Evolutionary conservation across 2,888 invertebrate species (phyloP).

Genomic region (Hypolimnas misippus): DNA sequence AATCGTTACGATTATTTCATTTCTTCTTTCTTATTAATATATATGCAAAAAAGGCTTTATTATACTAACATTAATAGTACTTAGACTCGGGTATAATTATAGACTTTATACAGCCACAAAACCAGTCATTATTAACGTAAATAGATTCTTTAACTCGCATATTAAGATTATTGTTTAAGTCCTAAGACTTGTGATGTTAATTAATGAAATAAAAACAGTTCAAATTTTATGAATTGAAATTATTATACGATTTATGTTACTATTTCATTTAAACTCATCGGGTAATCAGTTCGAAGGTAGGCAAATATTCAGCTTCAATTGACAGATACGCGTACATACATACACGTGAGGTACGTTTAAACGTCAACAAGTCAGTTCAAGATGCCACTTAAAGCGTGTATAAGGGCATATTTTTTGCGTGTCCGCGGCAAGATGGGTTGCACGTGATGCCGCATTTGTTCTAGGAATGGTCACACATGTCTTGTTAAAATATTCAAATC

Average conservation of each 20-base stretch:
- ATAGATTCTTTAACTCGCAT: too few species aligned
- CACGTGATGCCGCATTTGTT: conserved; percentile 67
- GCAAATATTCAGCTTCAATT: not conserved
- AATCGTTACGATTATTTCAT: conserved; percentile 8
- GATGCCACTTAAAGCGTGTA: conserved; percentile 30
- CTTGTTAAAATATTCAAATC: conserved; percentile 46
- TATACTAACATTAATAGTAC: not conserved
- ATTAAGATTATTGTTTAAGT: too few species aligned
- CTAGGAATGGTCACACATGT: conserved; percentile 74
- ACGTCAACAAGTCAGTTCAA: conserved; percentile 6
- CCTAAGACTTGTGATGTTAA: too few species aligned
- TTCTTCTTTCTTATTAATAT: not conserved
- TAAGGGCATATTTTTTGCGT: conserved; percentile 59
- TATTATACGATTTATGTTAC: too few species aligned
- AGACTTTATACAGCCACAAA: too few species aligned
- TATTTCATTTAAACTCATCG: too few species aligned
- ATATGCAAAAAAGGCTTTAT: not conserved
- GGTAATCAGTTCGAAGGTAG: not conserved
- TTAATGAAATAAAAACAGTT: too few species aligned
- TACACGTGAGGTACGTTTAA: not conserved
- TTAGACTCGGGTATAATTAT: too few species aligned
- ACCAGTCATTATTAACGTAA: too few species aligned
- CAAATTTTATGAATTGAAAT: too few species aligned
- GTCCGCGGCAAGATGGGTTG: conserved; percentile 56
- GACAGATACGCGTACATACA: not conserved